Evolutionary conservation across 1,140 invertebrate genomes (phyloP).

Genomic region (Meteorus sp.): DNA sequence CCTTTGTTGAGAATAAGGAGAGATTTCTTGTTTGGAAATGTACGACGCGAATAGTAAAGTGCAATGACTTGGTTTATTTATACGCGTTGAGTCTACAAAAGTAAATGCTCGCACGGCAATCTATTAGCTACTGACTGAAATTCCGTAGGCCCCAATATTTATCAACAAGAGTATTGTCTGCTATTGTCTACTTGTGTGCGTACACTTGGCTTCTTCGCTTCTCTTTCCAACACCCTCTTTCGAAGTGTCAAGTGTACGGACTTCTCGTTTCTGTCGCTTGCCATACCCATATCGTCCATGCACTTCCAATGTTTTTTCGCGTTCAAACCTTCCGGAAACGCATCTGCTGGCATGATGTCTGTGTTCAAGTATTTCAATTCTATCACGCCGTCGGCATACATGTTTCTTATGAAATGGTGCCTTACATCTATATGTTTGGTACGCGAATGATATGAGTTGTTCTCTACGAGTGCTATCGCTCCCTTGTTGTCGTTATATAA

Average conservation of each 20-base stretch:
- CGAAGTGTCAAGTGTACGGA: background rate
- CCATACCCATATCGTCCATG: slow-evolving; percentile 9
- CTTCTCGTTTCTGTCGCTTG: background rate
- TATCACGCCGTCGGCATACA: background rate
- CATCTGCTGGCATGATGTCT: slow-evolving; percentile 8
- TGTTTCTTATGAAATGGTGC: slow-evolving; percentile 30
- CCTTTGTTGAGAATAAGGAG: too few species aligned
- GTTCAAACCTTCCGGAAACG: background rate
- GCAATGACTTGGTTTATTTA: too few species aligned
- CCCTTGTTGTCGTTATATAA: slow-evolving; percentile 35
- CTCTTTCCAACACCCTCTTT: slow-evolving; percentile 8
- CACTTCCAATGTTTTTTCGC: background rate
- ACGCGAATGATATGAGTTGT: slow-evolving; percentile 23
- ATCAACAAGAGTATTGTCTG: too few species aligned
- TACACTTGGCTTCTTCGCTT: too few species aligned
- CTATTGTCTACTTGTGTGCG: too few species aligned
- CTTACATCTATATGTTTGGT: slow-evolving; percentile 20
- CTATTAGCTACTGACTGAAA: too few species aligned
- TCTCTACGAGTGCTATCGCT: slow-evolving; percentile 30
- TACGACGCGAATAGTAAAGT: too few species aligned
- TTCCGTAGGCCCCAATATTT: too few species aligned
- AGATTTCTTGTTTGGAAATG: too few species aligned
- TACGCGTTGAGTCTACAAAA: too few species aligned
- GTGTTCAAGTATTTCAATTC: slow-evolving; percentile 4
- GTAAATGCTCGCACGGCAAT: too few species aligned